Conservation (phyloP, 2,888 invertebrate species). For the Diplazon laetatorius region DNA sequence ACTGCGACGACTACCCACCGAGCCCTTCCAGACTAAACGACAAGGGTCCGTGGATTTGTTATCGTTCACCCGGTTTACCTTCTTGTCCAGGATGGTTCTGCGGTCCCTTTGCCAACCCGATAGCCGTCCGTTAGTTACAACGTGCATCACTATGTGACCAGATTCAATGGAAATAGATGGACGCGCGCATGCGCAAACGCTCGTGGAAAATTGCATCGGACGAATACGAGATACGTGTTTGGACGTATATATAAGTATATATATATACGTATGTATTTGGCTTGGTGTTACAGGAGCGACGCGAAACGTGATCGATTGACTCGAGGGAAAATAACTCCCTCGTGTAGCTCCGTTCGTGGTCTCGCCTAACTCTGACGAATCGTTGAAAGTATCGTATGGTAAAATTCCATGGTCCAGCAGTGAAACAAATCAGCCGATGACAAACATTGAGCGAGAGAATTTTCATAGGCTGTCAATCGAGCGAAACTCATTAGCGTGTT, state of each 20-base stretch:
- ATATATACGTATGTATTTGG: not conserved
- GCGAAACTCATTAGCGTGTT: not conserved
- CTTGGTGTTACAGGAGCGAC: not conserved
- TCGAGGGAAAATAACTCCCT: slow-evolving; percentile 5
- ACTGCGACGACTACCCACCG: too few relatives aligned
- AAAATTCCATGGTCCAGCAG: not conserved
- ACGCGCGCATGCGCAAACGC: slow-evolving; percentile 13
- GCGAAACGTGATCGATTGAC: slow-evolving; percentile 45
- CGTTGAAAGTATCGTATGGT: slow-evolving; percentile 6
- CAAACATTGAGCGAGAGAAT: not conserved
- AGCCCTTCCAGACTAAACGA: too few relatives aligned
- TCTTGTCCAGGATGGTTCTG: too few relatives aligned
- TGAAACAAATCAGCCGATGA: not conserved
- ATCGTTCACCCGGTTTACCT: too few relatives aligned
- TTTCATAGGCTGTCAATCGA: not conserved
- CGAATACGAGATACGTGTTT: slow-evolving; percentile 1
- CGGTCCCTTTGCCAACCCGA: too few relatives aligned
- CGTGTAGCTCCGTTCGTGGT: not conserved
- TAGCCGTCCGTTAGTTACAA: too few relatives aligned
- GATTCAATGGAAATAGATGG: slow-evolving; percentile 19
- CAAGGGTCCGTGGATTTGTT: too few relatives aligned
- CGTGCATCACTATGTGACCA: not conserved
- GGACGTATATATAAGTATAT: not conserved
- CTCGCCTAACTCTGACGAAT: slow-evolving; percentile 5
- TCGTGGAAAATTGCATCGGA: slow-evolving; percentile 15